Base-by-base conservation (phyloP, 2,113 vertebrate genomes). In the Galeopterus variegatus region DNA sequence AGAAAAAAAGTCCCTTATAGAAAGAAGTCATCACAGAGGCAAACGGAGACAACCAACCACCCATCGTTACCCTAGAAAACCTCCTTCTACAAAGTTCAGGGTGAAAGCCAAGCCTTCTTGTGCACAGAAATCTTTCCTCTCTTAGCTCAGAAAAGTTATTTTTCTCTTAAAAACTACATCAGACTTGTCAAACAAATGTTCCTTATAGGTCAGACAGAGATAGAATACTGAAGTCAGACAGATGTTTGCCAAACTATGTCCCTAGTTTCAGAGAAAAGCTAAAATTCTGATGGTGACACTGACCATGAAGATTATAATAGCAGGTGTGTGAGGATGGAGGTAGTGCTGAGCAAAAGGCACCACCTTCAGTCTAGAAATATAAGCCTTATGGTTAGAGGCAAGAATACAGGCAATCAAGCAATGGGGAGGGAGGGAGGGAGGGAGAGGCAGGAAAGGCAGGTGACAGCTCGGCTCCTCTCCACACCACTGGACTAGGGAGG, bases 111-210 rank as follows among this genome's bases (percentile, higher is more conserved):
- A 52, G 36, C n/a, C 54, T 52, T 50, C 84, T 73, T 18, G 26
- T 58, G 50, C 6, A 31, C 36, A 26, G 15, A 80, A 58, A 86
- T 45, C 69, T 41, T 85, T 73, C 86, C 64, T 79, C 85, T 81
- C 54, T 14, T 72, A 33, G 26, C 62, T 83, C 88, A 54, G 26
- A 60, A 72, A 93, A 18, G 54, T 82, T 11, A 62, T 75, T 80
- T 88, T 19, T 58, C 36, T 92, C 58, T 95, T 76, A 52, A 95
- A 96, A 90, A 28, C 48, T 31, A 76, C 31, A 73, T 77, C 72
- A 10, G 23, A 58, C 58, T 70, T 77, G 75, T 75, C 87, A 75
- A 64, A 88, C 41, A 92, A n/a, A 24, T 6, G 18, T 77, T 56
- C 64, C 58, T 52, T 65, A 56, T 64, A 93, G 73, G 84, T 89